Evolutionary conservation across 2,113 vertebrate species (phyloP).

Genomic region (Notothenia coriiceps): DNA sequence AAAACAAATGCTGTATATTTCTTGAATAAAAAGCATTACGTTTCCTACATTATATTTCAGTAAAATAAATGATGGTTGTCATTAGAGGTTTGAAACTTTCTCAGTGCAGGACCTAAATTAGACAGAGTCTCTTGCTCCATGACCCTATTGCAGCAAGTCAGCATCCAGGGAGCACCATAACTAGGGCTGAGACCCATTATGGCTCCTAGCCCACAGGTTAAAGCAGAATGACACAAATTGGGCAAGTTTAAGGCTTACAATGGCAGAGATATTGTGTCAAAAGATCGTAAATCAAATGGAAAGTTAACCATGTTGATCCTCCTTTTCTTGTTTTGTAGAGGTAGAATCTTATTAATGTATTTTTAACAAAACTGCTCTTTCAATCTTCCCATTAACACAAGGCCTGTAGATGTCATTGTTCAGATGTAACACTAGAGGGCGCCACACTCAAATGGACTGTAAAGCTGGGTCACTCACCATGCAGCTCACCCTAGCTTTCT

Average conservation of each 20-base stretch:
- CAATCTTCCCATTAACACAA: neutral
- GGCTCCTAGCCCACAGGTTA: constrained; percentile 47
- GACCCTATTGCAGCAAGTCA: constrained; percentile 68
- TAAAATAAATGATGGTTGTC: constrained; percentile 9
- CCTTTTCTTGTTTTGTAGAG: neutral
- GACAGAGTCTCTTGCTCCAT: constrained; percentile 59
- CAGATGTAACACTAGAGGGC: constrained; percentile 51
- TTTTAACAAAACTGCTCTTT: neutral
- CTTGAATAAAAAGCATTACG: neutral
- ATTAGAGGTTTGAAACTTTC: constrained; percentile 18
- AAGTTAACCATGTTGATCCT: neutral
- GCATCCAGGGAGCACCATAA: constrained; percentile 67
- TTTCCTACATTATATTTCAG: neutral
- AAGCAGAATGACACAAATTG: constrained; percentile 29
- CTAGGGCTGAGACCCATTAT: constrained; percentile 63
- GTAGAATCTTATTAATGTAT: neutral
- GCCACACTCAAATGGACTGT: constrained; percentile 25
- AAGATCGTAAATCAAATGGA: neutral
- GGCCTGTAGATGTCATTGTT: constrained; percentile 12
- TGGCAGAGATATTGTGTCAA: neutral
- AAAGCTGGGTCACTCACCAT: neutral
- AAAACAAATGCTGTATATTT: no score
- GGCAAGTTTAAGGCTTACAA: neutral
- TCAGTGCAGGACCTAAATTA: constrained; percentile 59
- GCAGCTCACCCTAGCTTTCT: neutral